phyloP scores from a whole-genome alignment of 2,888 invertebrate species.

The Penaeus monodon region DNA sequence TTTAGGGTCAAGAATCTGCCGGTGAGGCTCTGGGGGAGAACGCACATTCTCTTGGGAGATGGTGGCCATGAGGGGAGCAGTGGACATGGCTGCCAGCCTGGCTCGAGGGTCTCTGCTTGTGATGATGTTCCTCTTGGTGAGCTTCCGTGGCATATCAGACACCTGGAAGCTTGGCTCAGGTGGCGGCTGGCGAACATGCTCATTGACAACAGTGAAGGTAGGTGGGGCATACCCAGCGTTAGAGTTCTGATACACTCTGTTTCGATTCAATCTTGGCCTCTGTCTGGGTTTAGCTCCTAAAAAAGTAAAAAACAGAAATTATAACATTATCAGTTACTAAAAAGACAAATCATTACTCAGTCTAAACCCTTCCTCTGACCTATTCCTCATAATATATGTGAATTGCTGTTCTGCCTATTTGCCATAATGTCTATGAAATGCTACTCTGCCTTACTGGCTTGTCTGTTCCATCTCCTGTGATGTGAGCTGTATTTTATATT shows the following conservation, averaged over 20 bases:
- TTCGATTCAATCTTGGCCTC: constrained; percentile 31
- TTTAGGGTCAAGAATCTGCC: constrained; percentile 58
- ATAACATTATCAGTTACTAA: not conserved
- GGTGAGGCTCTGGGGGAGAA: constrained; percentile 42
- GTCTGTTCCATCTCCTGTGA: too few species aligned
- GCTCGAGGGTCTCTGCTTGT: constrained; percentile 37
- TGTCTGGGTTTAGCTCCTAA: constrained; percentile 25
- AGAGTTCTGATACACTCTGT: constrained; percentile 20
- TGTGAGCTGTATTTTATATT: too few species aligned
- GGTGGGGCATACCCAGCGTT: constrained; percentile 15
- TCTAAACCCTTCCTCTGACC: too few species aligned
- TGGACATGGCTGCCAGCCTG: not conserved
- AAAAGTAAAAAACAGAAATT: not conserved
- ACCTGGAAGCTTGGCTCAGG: constrained; percentile 14
- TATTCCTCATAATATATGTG: too few species aligned
- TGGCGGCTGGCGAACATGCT: constrained; percentile 29
- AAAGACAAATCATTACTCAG: not conserved
- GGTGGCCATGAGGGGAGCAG: not conserved
- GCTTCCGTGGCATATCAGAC: constrained; percentile 11
- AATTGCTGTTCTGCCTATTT: too few species aligned
- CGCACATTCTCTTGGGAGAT: constrained; percentile 15
- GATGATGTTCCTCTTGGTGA: constrained; percentile 36
- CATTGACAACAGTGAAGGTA: constrained; percentile 47
- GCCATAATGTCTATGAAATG: too few species aligned
- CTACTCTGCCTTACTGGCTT: too few species aligned